phyloP scores from a whole-genome alignment of 1,140 invertebrate genomes.

The Drosophila rhopaloa region DNA sequence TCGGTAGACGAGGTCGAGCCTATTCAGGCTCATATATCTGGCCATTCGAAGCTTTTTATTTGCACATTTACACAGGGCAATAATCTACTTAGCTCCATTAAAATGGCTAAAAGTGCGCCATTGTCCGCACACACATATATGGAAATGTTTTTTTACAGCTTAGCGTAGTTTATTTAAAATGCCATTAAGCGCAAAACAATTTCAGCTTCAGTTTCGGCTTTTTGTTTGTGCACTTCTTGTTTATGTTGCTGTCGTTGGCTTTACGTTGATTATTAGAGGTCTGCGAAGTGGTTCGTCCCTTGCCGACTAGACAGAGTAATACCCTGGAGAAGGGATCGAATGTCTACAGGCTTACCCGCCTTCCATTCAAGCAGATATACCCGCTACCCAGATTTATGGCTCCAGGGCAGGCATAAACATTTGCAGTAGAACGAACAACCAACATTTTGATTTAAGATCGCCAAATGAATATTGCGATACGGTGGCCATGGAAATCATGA shows the following conservation, averaged over 20 bases:
- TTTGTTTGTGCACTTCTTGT: slow-evolving; percentile 14
- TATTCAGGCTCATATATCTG: slow-evolving; percentile 16
- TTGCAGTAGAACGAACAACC: slow-evolving; percentile 3
- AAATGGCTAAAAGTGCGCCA: slow-evolving; percentile 68
- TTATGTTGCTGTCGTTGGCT: slow-evolving; percentile 38
- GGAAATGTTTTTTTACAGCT: slow-evolving; percentile 52
- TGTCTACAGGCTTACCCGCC: background rate
- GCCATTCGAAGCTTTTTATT: slow-evolving; percentile 67
- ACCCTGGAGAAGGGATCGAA: slow-evolving; percentile 18
- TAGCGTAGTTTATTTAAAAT: slow-evolving; percentile 80
- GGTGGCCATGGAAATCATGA: slow-evolving; percentile 65
- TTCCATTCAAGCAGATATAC: background rate
- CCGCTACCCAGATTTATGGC: slow-evolving; percentile 5
- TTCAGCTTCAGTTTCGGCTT: slow-evolving; percentile 37
- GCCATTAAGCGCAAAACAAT: slow-evolving; percentile 75
- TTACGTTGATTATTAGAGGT: slow-evolving; percentile 64
- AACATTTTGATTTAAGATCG: slow-evolving; percentile 73
- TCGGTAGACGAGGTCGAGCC: background rate
- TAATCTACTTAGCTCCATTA: slow-evolving; percentile 73
- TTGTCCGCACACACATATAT: slow-evolving; percentile 19
- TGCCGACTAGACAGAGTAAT: slow-evolving; percentile 15
- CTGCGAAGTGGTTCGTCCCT: background rate
- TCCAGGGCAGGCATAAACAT: slow-evolving; percentile 13
- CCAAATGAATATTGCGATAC: slow-evolving; percentile 66
- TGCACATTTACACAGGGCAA: slow-evolving; percentile 62